Base-by-base conservation (phyloP, 2,888 invertebrate species). In the Anticlea derivata region DNA sequence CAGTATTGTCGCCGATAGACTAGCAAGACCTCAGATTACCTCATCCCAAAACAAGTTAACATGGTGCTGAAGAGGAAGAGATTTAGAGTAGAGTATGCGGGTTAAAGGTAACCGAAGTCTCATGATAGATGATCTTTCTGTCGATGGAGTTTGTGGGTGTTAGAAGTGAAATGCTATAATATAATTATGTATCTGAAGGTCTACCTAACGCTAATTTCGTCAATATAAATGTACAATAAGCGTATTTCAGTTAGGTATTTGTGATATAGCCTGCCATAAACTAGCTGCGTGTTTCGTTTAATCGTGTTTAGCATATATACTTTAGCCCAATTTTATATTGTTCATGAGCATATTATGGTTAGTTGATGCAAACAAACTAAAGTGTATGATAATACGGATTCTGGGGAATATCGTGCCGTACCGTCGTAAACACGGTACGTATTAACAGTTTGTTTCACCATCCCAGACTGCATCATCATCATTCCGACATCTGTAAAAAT, bases 391-490 rank as follows among this genome's bases (percentile, higher is more conserved):
- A 82, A 75, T 78, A 78, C 77, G 76, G 72, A 73, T 77, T 79
- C 69, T 84, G 73, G 78, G 70, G 70, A 49, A 76, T 81, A 77
- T 86, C 89, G 75, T 75, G 85, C 86, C 96, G 94, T 96, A 96
- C 96, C 96, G 94, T 96, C 95, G 92, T 94, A 93, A 93, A 89
- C 92, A 89, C 92, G 92, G 92, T 92, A 93, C 87, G 93, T 93
- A 93, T 94, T 96, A 92, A 94, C 92, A 91, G 93, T 94, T 93
- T 96, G 95, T 94, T 96, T 96, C 94, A 96, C 96, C 96, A 97
- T 96, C 93, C 96, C 96, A 90, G 96, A 94, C 95, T 96, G 96
- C 96, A 96, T 96, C 96, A 97, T 96, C 94, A 97, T 96, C 96
- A 96, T 96, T 93, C 96, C 96, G 92, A 97, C 96, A 96, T 96